These are phyloP conservation scores for Rhynchonycteris naso DNA, from an alignment of 2,797 vertebrate genomes.

Conservation along the genomic window DNA sequence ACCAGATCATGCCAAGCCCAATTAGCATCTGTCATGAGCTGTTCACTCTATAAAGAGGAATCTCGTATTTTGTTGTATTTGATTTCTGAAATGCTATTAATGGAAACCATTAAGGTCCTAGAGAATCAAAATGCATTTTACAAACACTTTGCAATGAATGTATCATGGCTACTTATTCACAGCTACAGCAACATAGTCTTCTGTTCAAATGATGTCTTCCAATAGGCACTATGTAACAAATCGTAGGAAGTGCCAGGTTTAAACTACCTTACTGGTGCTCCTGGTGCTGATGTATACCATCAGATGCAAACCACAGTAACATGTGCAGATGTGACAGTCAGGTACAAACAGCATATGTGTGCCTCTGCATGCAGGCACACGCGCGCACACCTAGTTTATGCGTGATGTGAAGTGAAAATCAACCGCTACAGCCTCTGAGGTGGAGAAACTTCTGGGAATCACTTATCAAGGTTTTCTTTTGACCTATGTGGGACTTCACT, in stretches of 20 bases:
- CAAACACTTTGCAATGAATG: background rate
- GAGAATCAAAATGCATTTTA: constrained; percentile 43
- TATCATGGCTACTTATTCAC: background rate
- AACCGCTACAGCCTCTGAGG: background rate
- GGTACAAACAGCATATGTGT: background rate
- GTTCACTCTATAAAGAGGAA: background rate
- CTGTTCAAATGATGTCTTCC: background rate
- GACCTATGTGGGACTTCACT: background rate
- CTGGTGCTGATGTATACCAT: background rate
- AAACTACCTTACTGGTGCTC: background rate
- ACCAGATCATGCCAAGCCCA: constrained; percentile 10
- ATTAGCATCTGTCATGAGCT: background rate
- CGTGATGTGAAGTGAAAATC: background rate
- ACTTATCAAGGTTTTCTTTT: background rate
- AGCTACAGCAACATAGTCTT: background rate
- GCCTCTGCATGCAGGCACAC: background rate
- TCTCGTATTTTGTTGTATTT: background rate
- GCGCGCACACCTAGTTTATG: background rate
- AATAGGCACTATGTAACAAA: background rate
- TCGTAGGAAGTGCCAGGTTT: background rate
- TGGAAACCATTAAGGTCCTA: constrained; percentile 24
- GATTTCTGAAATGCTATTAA: constrained; percentile 52
- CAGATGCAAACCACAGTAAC: background rate
- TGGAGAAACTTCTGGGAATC: background rate
- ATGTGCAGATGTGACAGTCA: background rate